These are phyloP conservation scores for Lateolabrax maculatus DNA, from an alignment of 2,797 vertebrate genomes.

Conservation along the genomic window DNA sequence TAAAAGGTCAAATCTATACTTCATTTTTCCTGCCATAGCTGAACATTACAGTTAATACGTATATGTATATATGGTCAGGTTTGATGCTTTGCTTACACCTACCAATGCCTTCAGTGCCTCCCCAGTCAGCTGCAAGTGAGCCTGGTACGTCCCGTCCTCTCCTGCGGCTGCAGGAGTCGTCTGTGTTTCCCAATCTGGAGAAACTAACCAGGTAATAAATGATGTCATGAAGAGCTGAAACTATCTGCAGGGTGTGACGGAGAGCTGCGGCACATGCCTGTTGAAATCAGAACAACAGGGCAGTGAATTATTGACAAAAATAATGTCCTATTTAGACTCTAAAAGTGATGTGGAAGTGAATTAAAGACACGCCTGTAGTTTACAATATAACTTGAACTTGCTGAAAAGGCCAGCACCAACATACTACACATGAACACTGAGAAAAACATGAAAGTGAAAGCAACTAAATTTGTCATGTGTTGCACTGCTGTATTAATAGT, in stretches of 20 bases:
- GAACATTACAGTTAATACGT: neutral
- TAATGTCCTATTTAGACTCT: neutral
- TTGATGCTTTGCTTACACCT: conserved; percentile 9
- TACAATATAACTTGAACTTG: too few species aligned
- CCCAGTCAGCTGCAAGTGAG: conserved; percentile 78
- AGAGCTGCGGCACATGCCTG: conserved; percentile 80
- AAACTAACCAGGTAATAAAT: conserved; percentile 84
- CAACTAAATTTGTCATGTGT: neutral
- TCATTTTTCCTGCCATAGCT: neutral
- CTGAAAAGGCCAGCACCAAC: too few species aligned
- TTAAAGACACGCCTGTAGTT: neutral
- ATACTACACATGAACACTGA: neutral
- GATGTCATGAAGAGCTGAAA: conserved; percentile 80
- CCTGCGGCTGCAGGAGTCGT: conserved; percentile 58
- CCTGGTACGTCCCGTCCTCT: conserved; percentile 24
- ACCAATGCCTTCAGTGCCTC: conserved; percentile 81
- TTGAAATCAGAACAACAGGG: conserved; percentile 1
- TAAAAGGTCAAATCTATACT: too few species aligned
- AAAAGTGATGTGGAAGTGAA: neutral
- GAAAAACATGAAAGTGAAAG: neutral
- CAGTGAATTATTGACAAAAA: neutral
- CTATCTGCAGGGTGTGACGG: conserved; percentile 78
- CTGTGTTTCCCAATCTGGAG: conserved; percentile 81
- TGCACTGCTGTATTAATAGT: neutral
- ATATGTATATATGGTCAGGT: neutral